phyloP scores from a whole-genome alignment of 2,888 invertebrate species.

The Portevinia maculata region DNA sequence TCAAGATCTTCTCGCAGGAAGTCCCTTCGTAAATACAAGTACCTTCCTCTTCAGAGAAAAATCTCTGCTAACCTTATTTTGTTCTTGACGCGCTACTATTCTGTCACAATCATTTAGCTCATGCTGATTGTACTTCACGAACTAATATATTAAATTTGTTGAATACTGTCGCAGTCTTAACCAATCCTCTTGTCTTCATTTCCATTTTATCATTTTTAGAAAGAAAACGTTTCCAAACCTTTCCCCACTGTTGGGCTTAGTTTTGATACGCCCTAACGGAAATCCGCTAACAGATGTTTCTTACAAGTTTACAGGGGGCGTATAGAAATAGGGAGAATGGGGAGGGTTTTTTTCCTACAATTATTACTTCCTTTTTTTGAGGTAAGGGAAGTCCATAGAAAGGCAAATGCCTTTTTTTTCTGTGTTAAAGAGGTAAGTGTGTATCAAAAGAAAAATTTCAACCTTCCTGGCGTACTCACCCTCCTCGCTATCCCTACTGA shows the following conservation, averaged over 20 bases:
- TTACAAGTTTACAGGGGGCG: constrained; percentile 11
- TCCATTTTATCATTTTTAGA: neutral
- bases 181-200: neutral
- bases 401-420: constrained; percentile 17
- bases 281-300: constrained; percentile 46
- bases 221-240: constrained; percentile 15
- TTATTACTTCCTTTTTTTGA: constrained; percentile 65
- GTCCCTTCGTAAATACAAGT: neutral
- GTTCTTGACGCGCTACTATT: neutral
- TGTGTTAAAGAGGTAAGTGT: constrained; percentile 19
- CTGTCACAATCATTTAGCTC: neutral
- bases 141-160: constrained; percentile 37
- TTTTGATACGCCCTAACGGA: constrained; percentile 32
- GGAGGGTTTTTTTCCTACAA: constrained; percentile 1
- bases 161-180: constrained; percentile 7
- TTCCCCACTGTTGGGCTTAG: constrained; percentile 16
- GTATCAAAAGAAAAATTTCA: constrained; percentile 40
- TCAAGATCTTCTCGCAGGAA: too few relatives aligned
- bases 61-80: neutral
- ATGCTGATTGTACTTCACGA: constrained; percentile 25
- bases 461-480: constrained; percentile 14
- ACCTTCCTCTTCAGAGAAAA: neutral
- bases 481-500: constrained; percentile 16
- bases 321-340: neutral
- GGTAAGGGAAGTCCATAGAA: constrained; percentile 49